Evolutionary conservation across 2,888 invertebrate species (phyloP).

Genomic region (Nesidiocoris tenuis): DNA sequence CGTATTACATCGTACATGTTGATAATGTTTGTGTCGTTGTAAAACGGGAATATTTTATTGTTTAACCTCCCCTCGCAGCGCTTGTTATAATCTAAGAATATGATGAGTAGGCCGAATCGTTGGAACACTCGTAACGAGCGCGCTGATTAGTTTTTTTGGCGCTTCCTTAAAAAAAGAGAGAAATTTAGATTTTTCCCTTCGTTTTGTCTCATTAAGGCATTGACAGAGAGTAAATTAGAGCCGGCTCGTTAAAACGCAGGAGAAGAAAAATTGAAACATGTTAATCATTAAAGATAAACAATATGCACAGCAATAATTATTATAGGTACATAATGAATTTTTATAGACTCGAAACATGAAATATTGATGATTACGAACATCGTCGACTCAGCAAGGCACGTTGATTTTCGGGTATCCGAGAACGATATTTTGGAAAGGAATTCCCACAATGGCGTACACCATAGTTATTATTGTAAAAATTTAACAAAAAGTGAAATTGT

Average conservation of each 20-base stretch:
- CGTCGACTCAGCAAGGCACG: slow-evolving; percentile 29
- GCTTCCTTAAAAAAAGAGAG: slow-evolving; percentile 12
- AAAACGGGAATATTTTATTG: background rate
- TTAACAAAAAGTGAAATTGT: slow-evolving; percentile 20
- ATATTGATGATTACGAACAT: slow-evolving; percentile 14
- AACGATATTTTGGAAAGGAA: too few species aligned
- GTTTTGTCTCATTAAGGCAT: background rate
- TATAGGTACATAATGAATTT: slow-evolving; percentile 19
- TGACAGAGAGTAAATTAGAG: too few species aligned
- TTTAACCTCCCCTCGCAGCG: background rate
- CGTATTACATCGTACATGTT: slow-evolving; percentile 24
- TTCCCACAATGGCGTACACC: background rate
- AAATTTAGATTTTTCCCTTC: slow-evolving; percentile 3
- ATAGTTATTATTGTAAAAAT: slow-evolving; percentile 9
- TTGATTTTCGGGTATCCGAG: slow-evolving; percentile 18
- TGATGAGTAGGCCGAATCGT: too few species aligned
- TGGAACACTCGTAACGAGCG: too few species aligned
- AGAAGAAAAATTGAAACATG: background rate
- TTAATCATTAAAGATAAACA: slow-evolving; percentile 23
- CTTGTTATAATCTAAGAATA: too few species aligned
- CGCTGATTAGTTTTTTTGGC: background rate
- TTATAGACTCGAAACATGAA: slow-evolving; percentile 22
- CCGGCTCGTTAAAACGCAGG: too few species aligned
- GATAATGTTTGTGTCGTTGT: slow-evolving; percentile 4
- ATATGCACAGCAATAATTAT: slow-evolving; percentile 40